Conservation (phyloP, 1,140 invertebrate genomes). For the Pseudomyrmex pallidus region DNA sequence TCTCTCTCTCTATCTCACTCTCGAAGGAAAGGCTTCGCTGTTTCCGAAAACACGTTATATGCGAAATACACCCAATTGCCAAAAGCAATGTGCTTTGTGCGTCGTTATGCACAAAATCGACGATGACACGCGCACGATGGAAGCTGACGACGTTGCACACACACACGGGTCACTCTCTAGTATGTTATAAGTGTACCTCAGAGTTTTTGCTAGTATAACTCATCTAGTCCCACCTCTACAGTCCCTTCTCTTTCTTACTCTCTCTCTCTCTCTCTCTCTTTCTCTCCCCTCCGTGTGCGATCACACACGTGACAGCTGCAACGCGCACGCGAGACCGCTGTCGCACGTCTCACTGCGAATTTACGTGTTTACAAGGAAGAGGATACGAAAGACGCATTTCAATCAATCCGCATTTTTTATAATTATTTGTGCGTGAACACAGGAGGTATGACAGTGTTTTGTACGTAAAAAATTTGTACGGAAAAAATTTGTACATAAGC, state of each 20-base stretch:
- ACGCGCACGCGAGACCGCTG: slow-evolving; percentile 54
- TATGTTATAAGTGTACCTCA: not conserved
- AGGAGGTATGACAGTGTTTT: no score
- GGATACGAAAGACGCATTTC: no score
- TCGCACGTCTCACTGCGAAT: not conserved
- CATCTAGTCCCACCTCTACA: no score
- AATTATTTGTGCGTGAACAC: no score
- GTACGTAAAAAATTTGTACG: no score
- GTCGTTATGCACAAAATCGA: slow-evolving; percentile 18
- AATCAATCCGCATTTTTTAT: no score
- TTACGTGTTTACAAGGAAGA: not conserved
- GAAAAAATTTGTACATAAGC: no score
- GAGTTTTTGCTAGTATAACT: no score
- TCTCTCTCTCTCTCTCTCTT: not conserved
- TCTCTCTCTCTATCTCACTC: no score
- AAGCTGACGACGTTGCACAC: slow-evolving; percentile 25
- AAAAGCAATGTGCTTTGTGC: not conserved
- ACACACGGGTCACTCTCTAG: not conserved
- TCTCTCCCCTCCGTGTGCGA: not conserved
- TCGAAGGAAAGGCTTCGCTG: no score
- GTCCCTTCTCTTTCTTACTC: no score
- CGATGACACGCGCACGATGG: slow-evolving; percentile 38
- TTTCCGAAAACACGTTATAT: no score
- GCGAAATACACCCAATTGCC: not conserved
- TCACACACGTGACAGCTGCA: slow-evolving; percentile 61